Evolutionary conservation across 1,140 invertebrate species (phyloP), one percentile per base, ranked within the genome.

Genomic region (Drosophila fuyamai): DNA sequence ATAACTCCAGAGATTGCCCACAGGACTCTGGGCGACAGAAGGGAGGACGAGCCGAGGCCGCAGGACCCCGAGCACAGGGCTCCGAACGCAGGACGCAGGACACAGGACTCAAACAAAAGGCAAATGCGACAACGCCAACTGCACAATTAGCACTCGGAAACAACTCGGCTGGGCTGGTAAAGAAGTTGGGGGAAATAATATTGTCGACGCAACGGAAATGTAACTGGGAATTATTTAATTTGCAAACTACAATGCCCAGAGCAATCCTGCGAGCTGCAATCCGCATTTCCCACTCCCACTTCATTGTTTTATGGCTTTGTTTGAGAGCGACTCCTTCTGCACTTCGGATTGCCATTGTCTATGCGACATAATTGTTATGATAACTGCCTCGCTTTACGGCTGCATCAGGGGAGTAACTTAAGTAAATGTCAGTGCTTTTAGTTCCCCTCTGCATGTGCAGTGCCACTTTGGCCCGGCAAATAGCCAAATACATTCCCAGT

Each of bases 151-250:
- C 83, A 88, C 83, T 80, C 84, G 80, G 76, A 82, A 83, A 71
- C 78, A 70, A 60, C 74, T 83, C 80, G 53, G 48, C 60, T 47
- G 62, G 50, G 51, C 44, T 55, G 62, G 60, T 47, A 55, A 82
- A 63, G 76, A 80, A 72, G 68, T 72, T 58, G 75, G 68, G 83
- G 70, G 71, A 88, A 86, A 88, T 89, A 88, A 83, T 88, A 88
- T 88, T 88, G 82, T 75, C 82, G 83, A 85, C 82, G 80, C 84
- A 79, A 89, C 84, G 83, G 83, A 88, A 88, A 88, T 88, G 83
- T 88, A 80, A 88, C 83, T 88, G 83, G 83, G 83, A 88, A 88
- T 88, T 88, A 88, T 88, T 88, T 88, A 88, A 88, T 88, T 88
- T 88, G 83, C 83, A 83, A 88, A 80, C 83, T 88, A 88, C 79